Evolutionary conservation across 2,797 vertebrate species (phyloP).

Genomic region (Cyprinella venusta): DNA sequence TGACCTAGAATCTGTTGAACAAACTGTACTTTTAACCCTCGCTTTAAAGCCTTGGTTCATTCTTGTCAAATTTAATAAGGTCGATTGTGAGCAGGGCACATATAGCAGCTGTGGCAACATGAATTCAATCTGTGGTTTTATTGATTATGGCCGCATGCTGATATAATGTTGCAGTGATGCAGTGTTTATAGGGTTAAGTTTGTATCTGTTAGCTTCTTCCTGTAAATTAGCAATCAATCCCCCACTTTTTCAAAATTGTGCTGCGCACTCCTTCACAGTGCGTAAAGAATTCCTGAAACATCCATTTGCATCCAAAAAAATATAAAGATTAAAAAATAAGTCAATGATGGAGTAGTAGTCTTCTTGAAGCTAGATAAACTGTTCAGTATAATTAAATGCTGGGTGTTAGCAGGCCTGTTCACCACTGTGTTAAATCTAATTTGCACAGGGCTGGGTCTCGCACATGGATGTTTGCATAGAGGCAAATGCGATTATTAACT

Average conservation of each 20-base stretch:
- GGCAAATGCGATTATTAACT: slow-evolving; percentile 33
- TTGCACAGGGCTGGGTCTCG: slow-evolving; percentile 8
- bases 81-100: background rate
- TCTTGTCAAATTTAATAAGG: background rate
- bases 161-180: background rate
- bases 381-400: slow-evolving; percentile 12
- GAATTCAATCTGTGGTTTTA: background rate
- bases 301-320: background rate
- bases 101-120: background rate
- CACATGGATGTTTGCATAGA: slow-evolving; percentile 11
- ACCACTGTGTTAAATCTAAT: slow-evolving; percentile 41
- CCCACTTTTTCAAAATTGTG: background rate
- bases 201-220: no score
- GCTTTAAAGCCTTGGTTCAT: background rate
- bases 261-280: background rate
- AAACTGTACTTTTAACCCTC: background rate
- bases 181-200: background rate
- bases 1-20: background rate
- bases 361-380: background rate
- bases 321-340: background rate
- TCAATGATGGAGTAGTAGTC: background rate
- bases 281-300: background rate
- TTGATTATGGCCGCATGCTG: background rate
- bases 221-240: background rate
- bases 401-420: background rate